Conservation (phyloP, 2,888 invertebrate genomes). For the Melolontha melolontha region DNA sequence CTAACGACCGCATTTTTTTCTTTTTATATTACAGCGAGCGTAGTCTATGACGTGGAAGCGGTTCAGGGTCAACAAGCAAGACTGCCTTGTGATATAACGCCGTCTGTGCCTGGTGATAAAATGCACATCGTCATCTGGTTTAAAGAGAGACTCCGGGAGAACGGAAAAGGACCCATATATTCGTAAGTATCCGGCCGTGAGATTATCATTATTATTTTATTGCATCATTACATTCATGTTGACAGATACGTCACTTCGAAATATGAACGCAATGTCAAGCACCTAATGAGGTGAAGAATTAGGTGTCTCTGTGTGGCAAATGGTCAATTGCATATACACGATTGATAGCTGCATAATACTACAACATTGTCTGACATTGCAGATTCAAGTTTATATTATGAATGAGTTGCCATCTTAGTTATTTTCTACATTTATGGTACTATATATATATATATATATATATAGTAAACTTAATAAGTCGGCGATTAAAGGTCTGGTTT, state of each 20-base stretch:
- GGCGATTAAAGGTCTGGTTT: too few species aligned
- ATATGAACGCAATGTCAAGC: neutral
- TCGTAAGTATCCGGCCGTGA: slow-evolving; percentile 65
- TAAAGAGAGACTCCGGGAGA: slow-evolving; percentile 66
- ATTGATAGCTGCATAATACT: slow-evolving; percentile 27
- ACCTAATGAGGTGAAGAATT: slow-evolving; percentile 35
- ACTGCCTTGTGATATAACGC: slow-evolving; percentile 72
- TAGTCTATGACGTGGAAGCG: slow-evolving; percentile 65
- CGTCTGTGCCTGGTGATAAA: slow-evolving; percentile 69
- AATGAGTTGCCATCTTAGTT: too few species aligned
- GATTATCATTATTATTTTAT: neutral
- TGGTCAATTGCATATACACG: slow-evolving; percentile 17
- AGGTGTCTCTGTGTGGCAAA: slow-evolving; percentile 33
- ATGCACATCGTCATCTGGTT: slow-evolving; percentile 75
- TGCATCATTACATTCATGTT: slow-evolving; percentile 3
- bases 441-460: too few species aligned
- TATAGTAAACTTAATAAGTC: too few species aligned
- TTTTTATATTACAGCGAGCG: slow-evolving; percentile 59
- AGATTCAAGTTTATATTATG: too few species aligned
- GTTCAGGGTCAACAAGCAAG: slow-evolving; percentile 72
- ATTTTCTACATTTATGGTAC: too few species aligned
- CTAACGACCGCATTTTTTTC: slow-evolving; percentile 25
- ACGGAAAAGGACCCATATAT: slow-evolving; percentile 71
- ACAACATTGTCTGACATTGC: neutral
- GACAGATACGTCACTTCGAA: slow-evolving; percentile 14